A percentile compares a stretch with the other conserved stretches of the same genome.
These are phyloP conservation scores for Pteropus alecto DNA, from an alignment of 2,113 vertebrate genomes.

Conservation along the genomic window DNA sequence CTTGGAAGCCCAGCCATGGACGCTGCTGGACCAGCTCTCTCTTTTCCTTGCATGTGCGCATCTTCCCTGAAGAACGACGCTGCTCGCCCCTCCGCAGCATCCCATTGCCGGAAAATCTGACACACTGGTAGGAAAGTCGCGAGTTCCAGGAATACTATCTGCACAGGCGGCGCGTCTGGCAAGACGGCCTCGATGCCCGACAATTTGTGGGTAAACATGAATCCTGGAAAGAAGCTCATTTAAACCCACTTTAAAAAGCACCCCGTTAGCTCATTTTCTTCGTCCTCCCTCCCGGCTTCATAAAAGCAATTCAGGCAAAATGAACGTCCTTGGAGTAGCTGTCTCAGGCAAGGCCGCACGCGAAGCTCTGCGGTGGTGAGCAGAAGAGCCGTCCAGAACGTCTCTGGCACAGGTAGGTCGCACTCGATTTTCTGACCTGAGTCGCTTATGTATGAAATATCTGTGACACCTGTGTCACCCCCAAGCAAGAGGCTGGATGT, in stretches of 20 bases:
- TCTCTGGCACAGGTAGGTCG: not conserved
- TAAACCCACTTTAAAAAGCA: not conserved
- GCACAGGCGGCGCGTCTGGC: not conserved
- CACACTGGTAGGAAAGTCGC: not conserved
- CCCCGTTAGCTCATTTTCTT: not conserved
- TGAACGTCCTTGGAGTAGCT: not conserved
- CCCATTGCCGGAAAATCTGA: not conserved
- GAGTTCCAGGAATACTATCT: not conserved
- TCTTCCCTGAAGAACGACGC: not conserved
- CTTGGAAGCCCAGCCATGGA: not conserved
- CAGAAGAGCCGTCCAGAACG: fast-evolving
- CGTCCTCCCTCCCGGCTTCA: not conserved
- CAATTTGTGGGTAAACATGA: not conserved
- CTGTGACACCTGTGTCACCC: not conserved
- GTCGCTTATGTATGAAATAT: not conserved
- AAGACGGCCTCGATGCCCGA: not conserved
- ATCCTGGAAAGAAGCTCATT: conserved; percentile 14
- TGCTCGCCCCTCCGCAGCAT: not conserved
- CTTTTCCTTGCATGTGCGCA: not conserved
- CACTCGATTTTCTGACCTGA: not conserved
- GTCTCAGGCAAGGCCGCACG: not conserved
- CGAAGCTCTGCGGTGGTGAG: not conserved
- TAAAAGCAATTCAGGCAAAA: not conserved
- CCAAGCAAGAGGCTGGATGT: not conserved
- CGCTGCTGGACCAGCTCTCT: fast-evolving